These are phyloP conservation scores for Drosophila birchii DNA, from an alignment of 2,888 invertebrate genomes.

Conservation along the genomic window DNA sequence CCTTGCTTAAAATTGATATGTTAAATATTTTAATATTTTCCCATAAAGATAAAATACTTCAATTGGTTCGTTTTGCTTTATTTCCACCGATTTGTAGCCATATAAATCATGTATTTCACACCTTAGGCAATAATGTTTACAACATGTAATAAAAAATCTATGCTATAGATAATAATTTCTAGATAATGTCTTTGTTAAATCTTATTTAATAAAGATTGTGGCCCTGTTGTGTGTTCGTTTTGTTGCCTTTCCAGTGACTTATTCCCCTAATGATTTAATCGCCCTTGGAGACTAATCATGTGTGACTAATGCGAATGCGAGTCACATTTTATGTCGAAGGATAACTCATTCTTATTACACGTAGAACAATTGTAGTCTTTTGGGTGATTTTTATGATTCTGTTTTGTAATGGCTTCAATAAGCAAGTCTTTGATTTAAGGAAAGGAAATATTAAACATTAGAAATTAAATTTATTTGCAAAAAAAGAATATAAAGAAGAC, in stretches of 20 bases:
- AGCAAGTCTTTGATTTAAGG: not conserved
- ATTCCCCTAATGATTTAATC: constrained; percentile 35
- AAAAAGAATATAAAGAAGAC: not conserved
- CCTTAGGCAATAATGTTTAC: not conserved
- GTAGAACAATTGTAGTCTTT: not conserved
- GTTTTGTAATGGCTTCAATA: not conserved
- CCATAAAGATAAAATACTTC: constrained; percentile 6
- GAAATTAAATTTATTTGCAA: not conserved
- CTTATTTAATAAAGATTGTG: constrained; percentile 12
- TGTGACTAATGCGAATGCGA: constrained; percentile 28
- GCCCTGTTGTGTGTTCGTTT: constrained; percentile 2
- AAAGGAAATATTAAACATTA: not conserved
- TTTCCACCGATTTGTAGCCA: not conserved
- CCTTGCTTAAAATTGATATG: not conserved
- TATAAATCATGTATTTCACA: not conserved
- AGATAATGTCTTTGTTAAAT: constrained; percentile 5
- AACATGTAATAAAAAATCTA: constrained; percentile 5
- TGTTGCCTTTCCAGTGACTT: constrained; percentile 10
- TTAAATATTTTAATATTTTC: not conserved
- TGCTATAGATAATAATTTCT: constrained; percentile 6
- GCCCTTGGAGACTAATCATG: constrained; percentile 35
- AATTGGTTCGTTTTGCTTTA: not conserved
- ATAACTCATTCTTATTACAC: constrained; percentile 18
- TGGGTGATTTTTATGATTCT: not conserved
- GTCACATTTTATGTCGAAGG: constrained; percentile 2